Conservation (phyloP, 2,797 vertebrate genomes). For the Channallabes apus region DNA sequence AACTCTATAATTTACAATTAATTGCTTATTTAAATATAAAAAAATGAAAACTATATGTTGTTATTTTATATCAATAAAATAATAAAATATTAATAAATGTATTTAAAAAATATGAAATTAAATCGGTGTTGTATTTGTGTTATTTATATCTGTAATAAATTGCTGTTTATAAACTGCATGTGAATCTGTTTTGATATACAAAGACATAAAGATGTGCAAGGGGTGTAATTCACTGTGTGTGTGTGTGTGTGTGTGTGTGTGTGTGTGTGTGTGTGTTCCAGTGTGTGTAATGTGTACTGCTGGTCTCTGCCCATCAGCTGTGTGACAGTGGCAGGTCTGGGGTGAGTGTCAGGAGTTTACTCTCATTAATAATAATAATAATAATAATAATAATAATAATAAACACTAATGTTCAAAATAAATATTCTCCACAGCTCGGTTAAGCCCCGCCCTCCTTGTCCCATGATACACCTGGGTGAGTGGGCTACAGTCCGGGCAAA, state of each 20-base stretch:
- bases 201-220: background rate
- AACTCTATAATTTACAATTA: no score
- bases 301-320: constrained; percentile 56
- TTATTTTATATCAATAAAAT: no score
- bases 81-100: no score
- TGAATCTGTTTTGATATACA: background rate
- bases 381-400: no score
- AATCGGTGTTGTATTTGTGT: background rate
- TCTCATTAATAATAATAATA: background rate
- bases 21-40: background rate
- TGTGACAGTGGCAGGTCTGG: constrained; percentile 51
- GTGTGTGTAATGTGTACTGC: constrained; percentile 56
- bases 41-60: no score
- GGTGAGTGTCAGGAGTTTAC: constrained; percentile 14
- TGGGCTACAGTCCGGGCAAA: constrained; percentile 41
- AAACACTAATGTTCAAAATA: background rate
- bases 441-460: constrained; percentile 28
- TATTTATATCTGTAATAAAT: background rate
- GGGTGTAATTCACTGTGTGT: background rate
- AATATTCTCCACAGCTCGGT: constrained; percentile 37
- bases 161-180: background rate
- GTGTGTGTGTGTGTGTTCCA: constrained; percentile 53
- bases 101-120: no score
- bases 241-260: constrained; percentile 52
- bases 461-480: constrained; percentile 51